These are phyloP conservation scores for Strix occidentalis DNA, from an alignment of 2,797 vertebrate species.

Conservation along the genomic window DNA sequence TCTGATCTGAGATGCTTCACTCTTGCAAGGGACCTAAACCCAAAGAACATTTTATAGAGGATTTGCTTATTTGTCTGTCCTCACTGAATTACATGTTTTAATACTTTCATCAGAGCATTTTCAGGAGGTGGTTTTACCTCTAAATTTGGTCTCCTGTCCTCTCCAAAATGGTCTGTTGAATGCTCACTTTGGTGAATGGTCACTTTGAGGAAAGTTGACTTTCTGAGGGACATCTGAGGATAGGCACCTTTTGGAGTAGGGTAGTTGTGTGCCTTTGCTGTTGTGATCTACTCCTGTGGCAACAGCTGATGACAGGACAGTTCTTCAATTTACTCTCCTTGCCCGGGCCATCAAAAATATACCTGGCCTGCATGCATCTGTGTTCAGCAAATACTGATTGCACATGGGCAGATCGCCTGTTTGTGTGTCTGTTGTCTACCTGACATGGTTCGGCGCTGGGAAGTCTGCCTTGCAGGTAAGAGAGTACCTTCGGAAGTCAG, in stretches of 20 bases:
- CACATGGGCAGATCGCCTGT: fast-evolving
- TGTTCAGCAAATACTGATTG: neutral
- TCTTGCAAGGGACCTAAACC: neutral
- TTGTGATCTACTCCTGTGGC: neutral
- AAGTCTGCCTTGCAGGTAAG: neutral
- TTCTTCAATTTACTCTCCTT: neutral
- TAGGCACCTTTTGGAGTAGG: neutral
- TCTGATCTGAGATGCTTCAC: neutral
- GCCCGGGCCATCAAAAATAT: neutral
- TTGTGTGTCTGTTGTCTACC: neutral
- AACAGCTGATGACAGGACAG: neutral
- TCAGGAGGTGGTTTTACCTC: neutral
- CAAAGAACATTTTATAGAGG: neutral
- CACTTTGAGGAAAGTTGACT: neutral
- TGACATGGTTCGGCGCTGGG: neutral
- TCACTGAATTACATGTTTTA: neutral
- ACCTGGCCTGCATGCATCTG: neutral
- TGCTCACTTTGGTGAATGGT: neutral
- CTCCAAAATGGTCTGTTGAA: neutral
- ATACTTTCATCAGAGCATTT: neutral
- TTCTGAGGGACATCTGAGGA: neutral
- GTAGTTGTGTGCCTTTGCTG: neutral
- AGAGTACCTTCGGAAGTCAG: neutral
- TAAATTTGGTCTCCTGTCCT: neutral
- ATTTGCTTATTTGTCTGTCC: neutral